Percentiles rank a stretch among this genome's conserved stretches.
These are phyloP conservation scores for Equus przewalskii DNA, from an alignment of 2,113 vertebrate genomes.

Conservation along the genomic window DNA sequence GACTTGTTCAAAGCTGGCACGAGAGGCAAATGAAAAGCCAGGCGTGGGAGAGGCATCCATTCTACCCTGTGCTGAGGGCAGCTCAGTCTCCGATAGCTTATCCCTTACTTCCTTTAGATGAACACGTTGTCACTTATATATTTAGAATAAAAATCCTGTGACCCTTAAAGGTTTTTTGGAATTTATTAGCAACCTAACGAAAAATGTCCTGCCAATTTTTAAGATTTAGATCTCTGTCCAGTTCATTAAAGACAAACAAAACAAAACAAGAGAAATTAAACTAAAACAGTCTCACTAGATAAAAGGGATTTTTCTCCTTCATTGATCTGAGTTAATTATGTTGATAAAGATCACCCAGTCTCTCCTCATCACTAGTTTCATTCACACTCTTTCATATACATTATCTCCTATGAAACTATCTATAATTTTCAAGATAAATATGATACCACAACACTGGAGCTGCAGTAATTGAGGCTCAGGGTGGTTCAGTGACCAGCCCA, in stretches of 20 bases:
- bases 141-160: not conserved
- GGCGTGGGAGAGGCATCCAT: rapidly evolving
- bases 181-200: not conserved
- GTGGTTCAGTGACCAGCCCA: not conserved
- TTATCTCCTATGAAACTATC: not conserved
- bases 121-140: not conserved
- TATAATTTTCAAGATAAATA: not conserved
- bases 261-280: not conserved
- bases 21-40: not conserved
- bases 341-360: not conserved
- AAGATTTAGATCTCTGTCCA: not conserved
- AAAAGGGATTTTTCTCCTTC: not conserved
- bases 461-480: not conserved
- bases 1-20: not conserved
- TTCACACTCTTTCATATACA: not conserved
- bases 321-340: not conserved
- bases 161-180: not conserved
- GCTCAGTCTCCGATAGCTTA: not conserved
- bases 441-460: too few relatives aligned
- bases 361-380: not conserved
- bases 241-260: not conserved
- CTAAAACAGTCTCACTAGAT: not conserved
- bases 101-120: not conserved
- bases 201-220: not conserved
- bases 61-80: rapidly evolving